Conservation (phyloP, 2,888 invertebrate species). For the Proisotoma minuta region DNA sequence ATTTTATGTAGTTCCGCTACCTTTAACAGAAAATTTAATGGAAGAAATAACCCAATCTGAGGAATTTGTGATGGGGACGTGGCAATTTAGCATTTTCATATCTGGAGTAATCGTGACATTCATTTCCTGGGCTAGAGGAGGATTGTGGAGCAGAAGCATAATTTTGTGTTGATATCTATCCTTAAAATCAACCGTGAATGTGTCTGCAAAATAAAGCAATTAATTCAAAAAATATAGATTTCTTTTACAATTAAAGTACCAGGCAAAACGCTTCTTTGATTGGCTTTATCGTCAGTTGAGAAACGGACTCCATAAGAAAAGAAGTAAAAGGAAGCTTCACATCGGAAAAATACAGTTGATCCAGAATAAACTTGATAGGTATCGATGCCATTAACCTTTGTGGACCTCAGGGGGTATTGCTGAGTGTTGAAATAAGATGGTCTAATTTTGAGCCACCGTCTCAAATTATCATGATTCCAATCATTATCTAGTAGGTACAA, state of each 20-base stretch:
- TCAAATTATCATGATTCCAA: neutral
- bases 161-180: neutral
- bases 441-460: neutral
- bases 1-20: too few relatives aligned
- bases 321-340: neutral
- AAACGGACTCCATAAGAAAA: slow-evolving; percentile 10
- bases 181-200: neutral
- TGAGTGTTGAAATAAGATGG: too few relatives aligned
- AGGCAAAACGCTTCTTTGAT: neutral
- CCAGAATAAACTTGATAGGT: slow-evolving; percentile 5
- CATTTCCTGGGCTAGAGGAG: neutral
- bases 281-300: neutral
- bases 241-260: neutral
- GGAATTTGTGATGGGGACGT: slow-evolving; percentile 17
- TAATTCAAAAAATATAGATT: neutral
- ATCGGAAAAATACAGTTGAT: neutral
- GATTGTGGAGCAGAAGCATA: neutral
- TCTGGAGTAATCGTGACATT: slow-evolving; percentile 3
- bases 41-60: slow-evolving; percentile 17
- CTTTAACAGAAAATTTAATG: slow-evolving; percentile 8
- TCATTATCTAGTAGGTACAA: neutral
- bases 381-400: too few relatives aligned
- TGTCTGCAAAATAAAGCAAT: neutral
- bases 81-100: slow-evolving; percentile 11
- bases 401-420: neutral